phyloP scores from a whole-genome alignment of 1,140 invertebrate genomes.

The Drosophila arizonae region DNA sequence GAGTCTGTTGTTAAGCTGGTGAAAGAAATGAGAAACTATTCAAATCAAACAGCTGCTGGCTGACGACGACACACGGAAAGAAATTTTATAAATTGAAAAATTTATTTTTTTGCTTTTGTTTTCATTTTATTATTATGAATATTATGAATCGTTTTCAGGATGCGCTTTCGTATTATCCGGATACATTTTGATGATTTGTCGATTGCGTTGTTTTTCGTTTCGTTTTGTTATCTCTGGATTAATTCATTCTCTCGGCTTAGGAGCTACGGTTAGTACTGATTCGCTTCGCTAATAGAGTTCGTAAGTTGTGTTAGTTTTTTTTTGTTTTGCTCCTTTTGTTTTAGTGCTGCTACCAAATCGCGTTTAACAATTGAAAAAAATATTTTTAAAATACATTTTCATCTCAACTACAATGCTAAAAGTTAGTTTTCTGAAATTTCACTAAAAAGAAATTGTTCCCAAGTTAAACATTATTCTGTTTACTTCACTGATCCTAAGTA shows the following conservation, averaged over 20 bases:
- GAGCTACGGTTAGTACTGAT: slow-evolving; percentile 66
- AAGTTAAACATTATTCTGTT: slow-evolving; percentile 36
- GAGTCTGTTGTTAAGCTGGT: slow-evolving; percentile 36
- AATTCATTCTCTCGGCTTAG: slow-evolving; percentile 46
- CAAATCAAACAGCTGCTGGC: slow-evolving; percentile 23
- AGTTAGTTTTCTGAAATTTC: slow-evolving; percentile 70
- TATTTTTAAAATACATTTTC: slow-evolving; percentile 24
- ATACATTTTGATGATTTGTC: slow-evolving; percentile 62
- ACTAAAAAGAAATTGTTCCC: slow-evolving; percentile 76
- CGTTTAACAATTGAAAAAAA: slow-evolving; percentile 63
- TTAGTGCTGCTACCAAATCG: slow-evolving; percentile 77
- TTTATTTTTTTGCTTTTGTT: slow-evolving; percentile 28
- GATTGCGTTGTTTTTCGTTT: slow-evolving; percentile 67
- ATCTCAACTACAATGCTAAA: slow-evolving; percentile 58
- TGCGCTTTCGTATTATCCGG: slow-evolving; percentile 78
- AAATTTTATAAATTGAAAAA: slow-evolving; percentile 28
- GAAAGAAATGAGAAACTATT: slow-evolving; percentile 42
- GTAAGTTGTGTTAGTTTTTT: slow-evolving; percentile 60
- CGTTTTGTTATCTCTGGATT: slow-evolving; percentile 67
- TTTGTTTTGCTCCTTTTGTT: slow-evolving; percentile 13
- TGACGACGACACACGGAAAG: slow-evolving; percentile 50
- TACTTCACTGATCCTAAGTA: slow-evolving; percentile 55
- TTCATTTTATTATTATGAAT: slow-evolving; percentile 30
- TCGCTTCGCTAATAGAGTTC: slow-evolving; percentile 65
- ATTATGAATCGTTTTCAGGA: slow-evolving; percentile 62